Conservation (phyloP, 2,797 vertebrate species). For the Aviceda cuculoides region DNA sequence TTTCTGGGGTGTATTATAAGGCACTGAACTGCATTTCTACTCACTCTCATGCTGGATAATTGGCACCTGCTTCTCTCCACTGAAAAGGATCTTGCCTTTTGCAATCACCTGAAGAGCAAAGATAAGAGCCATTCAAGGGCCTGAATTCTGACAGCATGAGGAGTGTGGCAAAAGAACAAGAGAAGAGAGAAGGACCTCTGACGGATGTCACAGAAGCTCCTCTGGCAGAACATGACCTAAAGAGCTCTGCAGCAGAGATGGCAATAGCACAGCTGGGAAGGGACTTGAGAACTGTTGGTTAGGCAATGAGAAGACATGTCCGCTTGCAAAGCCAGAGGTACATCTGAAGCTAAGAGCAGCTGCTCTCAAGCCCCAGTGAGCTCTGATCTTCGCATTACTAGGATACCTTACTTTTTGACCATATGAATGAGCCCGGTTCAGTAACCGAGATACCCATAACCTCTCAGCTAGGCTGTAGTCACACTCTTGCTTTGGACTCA, state of each 20-base stretch:
- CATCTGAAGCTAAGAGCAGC: neutral
- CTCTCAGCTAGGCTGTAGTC: neutral
- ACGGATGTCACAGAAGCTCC: neutral
- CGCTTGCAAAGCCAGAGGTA: neutral
- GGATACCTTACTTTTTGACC: neutral
- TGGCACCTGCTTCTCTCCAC: slow-evolving; percentile 36
- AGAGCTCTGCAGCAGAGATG: neutral
- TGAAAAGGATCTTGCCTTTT: slow-evolving; percentile 51
- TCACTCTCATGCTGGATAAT: slow-evolving; percentile 24
- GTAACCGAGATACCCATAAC: neutral
- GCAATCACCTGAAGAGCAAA: slow-evolving; percentile 40
- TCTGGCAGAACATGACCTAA: neutral
- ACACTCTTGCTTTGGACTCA: neutral
- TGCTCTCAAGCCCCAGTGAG: neutral
- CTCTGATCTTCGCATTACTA: neutral
- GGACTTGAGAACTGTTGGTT: neutral
- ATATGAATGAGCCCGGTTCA: neutral
- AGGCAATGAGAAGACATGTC: neutral
- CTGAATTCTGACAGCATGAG: neutral
- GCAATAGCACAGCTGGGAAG: neutral
- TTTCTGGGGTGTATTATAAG: neutral
- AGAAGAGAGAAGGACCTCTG: neutral
- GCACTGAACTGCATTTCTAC: neutral
- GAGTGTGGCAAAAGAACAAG: neutral
- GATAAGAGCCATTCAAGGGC: neutral